Conservation (phyloP, 2,888 invertebrate genomes). For the Dermolepida albohirtum region DNA sequence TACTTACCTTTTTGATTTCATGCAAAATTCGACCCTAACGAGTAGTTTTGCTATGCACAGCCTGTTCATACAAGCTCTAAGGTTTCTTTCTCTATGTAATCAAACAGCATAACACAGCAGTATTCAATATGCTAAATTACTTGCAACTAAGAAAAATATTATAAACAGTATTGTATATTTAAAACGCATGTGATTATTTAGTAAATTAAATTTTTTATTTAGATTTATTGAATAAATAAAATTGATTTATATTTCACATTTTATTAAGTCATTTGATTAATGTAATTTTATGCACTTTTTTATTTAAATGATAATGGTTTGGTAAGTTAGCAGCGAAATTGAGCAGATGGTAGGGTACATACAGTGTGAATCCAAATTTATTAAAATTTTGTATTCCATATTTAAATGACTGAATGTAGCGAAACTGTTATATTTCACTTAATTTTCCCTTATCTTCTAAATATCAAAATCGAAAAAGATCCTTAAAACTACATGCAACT, state of each 20-base stretch:
- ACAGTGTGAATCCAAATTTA: slow-evolving; percentile 1
- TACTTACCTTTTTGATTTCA: slow-evolving; percentile 30
- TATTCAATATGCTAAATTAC: slow-evolving; percentile 28
- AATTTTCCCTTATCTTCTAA: no score
- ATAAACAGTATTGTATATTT: no score
- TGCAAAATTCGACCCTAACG: slow-evolving; percentile 23
- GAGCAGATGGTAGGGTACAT: slow-evolving; percentile 16
- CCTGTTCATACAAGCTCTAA: slow-evolving; percentile 29
- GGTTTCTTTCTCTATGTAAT: slow-evolving; percentile 23
- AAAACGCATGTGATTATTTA: no score
- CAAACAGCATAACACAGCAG: slow-evolving; percentile 36
- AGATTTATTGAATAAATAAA: background rate
- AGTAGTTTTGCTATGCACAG: slow-evolving; percentile 3
- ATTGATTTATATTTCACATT: background rate
- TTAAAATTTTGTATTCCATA: background rate
- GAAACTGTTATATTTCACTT: no score
- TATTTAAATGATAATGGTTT: slow-evolving; percentile 10
- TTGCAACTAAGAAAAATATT: no score
- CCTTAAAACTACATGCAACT: no score
- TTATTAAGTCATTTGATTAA: background rate
- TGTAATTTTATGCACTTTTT: slow-evolving; percentile 5
- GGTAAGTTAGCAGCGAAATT: slow-evolving; percentile 27
- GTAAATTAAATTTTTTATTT: no score
- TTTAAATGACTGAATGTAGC: no score
- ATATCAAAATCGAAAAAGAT: no score